Base-by-base conservation (phyloP, 2,113 vertebrate genomes). In the Psittacula cyanocephala region DNA sequence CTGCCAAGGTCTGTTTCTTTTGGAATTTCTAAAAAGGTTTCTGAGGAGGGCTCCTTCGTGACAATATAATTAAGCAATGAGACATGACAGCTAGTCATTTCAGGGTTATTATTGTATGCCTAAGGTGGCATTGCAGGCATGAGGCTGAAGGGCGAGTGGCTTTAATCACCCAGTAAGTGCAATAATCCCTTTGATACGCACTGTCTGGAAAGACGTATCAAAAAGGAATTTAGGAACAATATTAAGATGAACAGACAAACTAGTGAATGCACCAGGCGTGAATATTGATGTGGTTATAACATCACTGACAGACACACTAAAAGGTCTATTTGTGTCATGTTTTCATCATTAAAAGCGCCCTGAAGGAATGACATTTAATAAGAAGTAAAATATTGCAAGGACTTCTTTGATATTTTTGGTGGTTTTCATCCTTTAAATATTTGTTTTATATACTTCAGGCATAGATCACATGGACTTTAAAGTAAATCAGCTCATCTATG, bases 11-110 rank as follows among this genome's bases (percentile, higher is more conserved):
- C 44, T 90, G 29, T 80, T 95, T 94, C 69, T 94, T 96, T 55
- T 76, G 90, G 81, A 94, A 84, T 96, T 95, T 89, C 84, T 86
- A 29, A 57, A 82, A 92, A 53, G 59, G 43, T 86, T 96, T 87
- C 74, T 89, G 81, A 80, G 76, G 70, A 89, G 82, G 78, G 63
- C 41, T 95, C 85, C 80, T 77, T 88, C 20, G 3, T 96, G 95
- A 95, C 91, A 96, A 91, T 93, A 72, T 96, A 96, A 96, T 97
- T 96, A 96, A 92, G 92, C 91, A 95, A 96, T 81, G 75, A 97
- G 85, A 96, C 60, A 29, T 91, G 97, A 97, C 95, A 97, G 87
- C 87, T 81, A 75, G n/a, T 91, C 33, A 28, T 96, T 97, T 95
- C 78, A 72, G 78, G 44, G 19, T 95, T 97, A 85, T 97, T 96